Evolutionary conservation across 2,888 invertebrate genomes (phyloP).

Genomic region (Tetranychus piercei): DNA sequence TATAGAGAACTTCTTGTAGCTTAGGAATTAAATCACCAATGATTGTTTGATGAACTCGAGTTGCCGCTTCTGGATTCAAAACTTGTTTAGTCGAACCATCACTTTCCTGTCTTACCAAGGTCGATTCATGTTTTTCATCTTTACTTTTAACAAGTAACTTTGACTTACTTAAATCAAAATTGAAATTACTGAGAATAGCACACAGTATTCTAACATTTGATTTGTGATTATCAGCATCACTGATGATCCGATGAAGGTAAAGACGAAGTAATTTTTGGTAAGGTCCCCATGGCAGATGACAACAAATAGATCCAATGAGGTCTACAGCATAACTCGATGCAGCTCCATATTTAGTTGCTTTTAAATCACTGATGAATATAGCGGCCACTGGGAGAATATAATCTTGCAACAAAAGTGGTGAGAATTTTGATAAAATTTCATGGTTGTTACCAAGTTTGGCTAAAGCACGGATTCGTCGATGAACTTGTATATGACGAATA

Average conservation of each 20-base stretch:
- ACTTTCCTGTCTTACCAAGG: background rate
- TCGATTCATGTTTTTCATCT: background rate
- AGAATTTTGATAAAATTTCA: conserved; percentile 18
- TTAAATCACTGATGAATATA: conserved; percentile 56
- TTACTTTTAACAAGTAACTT: background rate
- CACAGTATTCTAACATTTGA: conserved; percentile 43
- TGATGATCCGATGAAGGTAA: conserved; percentile 56
- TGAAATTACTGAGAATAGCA: conserved; percentile 20
- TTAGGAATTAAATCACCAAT: conserved; percentile 1
- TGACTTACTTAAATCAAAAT: conserved; percentile 35
- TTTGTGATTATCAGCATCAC: conserved; percentile 49
- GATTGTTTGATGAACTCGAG: conserved; percentile 3
- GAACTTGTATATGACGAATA: conserved; percentile 54
- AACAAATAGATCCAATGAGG: conserved; percentile 52
- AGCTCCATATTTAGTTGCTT: conserved; percentile 54
- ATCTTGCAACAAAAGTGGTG: conserved; percentile 48
- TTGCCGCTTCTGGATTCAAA: background rate
- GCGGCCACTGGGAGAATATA: conserved; percentile 68
- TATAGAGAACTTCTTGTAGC: conserved; percentile 3
- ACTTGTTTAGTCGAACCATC: background rate
- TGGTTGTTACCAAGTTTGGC: conserved; percentile 38
- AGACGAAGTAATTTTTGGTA: conserved; percentile 62
- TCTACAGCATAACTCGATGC: conserved; percentile 69
- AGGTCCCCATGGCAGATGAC: conserved; percentile 66
- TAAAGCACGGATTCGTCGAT: conserved; percentile 64